Evolutionary conservation across 2,113 vertebrate species (phyloP).

Genomic region (Rynchops niger): DNA sequence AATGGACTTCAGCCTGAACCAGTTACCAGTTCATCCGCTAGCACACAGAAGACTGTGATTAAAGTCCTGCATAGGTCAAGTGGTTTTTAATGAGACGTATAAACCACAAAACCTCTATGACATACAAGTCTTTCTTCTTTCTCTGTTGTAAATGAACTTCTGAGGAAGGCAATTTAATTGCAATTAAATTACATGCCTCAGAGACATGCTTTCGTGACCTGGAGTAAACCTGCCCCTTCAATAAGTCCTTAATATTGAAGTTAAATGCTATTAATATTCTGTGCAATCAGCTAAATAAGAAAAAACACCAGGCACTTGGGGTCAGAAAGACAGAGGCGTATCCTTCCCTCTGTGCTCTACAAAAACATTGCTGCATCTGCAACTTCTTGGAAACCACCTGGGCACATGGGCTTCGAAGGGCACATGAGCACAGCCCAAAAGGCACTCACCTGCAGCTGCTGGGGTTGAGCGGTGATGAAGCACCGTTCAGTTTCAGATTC

Average conservation of each 20-base stretch:
- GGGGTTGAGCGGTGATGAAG: not conserved
- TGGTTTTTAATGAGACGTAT: not conserved
- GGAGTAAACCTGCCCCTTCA: not conserved
- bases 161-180: not conserved
- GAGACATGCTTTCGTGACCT: not conserved
- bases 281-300: not conserved
- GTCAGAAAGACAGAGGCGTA: not conserved
- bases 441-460: not conserved
- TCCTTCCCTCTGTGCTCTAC: fast-evolving
- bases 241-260: not conserved
- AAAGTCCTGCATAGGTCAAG: not conserved
- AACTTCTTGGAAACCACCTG: not conserved
- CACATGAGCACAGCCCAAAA: fast-evolving
- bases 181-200: not conserved
- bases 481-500: not conserved
- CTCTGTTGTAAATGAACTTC: not conserved
- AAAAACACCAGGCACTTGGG: not conserved
- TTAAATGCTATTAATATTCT: not conserved
- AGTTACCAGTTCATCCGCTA: not conserved
- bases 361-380: not conserved
- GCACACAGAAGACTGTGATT: not conserved
- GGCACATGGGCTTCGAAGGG: fast-evolving
- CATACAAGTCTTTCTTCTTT: not conserved
- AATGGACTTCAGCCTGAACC: not conserved
- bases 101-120: not conserved